A percentile compares a stretch with the other conserved stretches of the same genome.
Conservation (phyloP, 2,113 vertebrate species). For the Cynoglossus semilaevis region DNA sequence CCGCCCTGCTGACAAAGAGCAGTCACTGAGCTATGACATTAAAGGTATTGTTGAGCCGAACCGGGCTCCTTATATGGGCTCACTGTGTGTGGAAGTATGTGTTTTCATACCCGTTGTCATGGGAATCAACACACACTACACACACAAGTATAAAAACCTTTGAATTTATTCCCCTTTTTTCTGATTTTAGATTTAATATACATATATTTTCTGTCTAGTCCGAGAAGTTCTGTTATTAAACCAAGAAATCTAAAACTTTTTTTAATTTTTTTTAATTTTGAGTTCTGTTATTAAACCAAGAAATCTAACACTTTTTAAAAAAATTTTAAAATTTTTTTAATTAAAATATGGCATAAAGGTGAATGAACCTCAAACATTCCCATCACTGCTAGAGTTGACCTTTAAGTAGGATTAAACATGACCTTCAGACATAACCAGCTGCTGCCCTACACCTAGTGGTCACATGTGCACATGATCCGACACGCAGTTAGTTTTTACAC, state of each 20-base stretch:
- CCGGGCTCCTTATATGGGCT: slow-evolving; percentile 58
- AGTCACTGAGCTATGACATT: slow-evolving; percentile 78
- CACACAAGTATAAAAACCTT: slow-evolving; percentile 23
- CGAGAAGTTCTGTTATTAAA: too few relatives aligned
- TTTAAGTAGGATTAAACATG: slow-evolving; percentile 23
- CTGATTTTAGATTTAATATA: slow-evolving; percentile 37
- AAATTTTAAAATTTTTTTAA: too few relatives aligned
- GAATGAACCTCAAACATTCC: too few relatives aligned
- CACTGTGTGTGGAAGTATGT: slow-evolving; percentile 62
- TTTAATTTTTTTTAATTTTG: too few relatives aligned
- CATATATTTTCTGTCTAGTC: slow-evolving; percentile 36
- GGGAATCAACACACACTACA: slow-evolving; percentile 58
- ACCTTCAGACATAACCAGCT: slow-evolving; percentile 31
- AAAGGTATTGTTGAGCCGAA: slow-evolving; percentile 74
- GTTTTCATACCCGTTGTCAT: slow-evolving; percentile 75
- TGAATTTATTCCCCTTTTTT: slow-evolving; percentile 31
- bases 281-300: too few relatives aligned
- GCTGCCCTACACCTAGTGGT: slow-evolving; percentile 4
- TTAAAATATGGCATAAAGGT: too few relatives aligned
- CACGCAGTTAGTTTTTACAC: too few relatives aligned
- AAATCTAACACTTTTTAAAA: too few relatives aligned
- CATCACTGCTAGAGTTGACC: too few relatives aligned
- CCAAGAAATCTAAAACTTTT: too few relatives aligned
- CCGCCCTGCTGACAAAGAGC: slow-evolving; percentile 67
- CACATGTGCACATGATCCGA: too few relatives aligned